Base-by-base conservation (phyloP, 2,113 vertebrate genomes). In the Chaenocephalus aceratus region DNA sequence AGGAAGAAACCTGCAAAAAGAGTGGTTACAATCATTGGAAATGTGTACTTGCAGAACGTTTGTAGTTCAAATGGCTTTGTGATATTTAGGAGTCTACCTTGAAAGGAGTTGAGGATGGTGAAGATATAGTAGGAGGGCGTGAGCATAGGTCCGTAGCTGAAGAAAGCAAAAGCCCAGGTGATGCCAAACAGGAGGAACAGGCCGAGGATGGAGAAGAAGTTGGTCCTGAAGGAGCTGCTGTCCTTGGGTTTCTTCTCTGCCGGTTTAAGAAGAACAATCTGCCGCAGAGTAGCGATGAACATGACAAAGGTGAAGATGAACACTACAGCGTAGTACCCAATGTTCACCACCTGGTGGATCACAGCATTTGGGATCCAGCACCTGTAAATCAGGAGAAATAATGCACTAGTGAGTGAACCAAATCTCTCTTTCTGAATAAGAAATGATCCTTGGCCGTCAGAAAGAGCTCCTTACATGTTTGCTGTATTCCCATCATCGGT, bases 111-210 rank as follows among this genome's bases (percentile, higher is more conserved):
- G 52, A 90, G 65, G 74, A 94, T 84, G 73, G 76, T 86, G 34
- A 92, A 93, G 48, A 91, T 88, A 44, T 88, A 93, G 79, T 89
- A 91, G 18, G 87, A 89, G 0, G 84, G 1, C 0, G 80, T 0
- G 54, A 63, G 0, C 68, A 93, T 30, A 53, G 77, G 21, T 16
- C 91, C 89, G 0, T 83, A 36, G 77, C 82, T 91, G 74, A 93
- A 90, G 69, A 93, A 93, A 7, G 88, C 88, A n/a, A 93, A 82
- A 4, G 64, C 89, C 92, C 91, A 92, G 60, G 88, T 88, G 70
- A 94, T 67, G 21, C 91, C 92, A 1, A 92, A 49, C 15, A 92
- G 79, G 46, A 79, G 2, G 5, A 91, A 45, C 53, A 92, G 77
- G 48, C 80, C 46, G 41, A 92, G 1, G 21, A 92, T 76, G 58